Evolutionary conservation across 2,113 vertebrate species (phyloP).

Genomic region (Nipponia nippon): DNA sequence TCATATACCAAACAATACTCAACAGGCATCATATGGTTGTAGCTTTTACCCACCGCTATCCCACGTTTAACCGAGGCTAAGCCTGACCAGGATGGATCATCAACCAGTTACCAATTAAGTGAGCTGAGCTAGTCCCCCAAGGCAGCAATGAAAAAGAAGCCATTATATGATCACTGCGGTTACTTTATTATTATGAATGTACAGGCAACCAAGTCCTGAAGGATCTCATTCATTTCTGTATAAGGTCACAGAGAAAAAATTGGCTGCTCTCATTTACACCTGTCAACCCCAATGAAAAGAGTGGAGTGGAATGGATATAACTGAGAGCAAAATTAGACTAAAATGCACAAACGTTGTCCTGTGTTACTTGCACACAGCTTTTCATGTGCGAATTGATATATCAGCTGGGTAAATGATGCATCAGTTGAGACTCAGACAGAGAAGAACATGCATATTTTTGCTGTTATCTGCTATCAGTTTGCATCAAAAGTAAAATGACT

Average conservation of each 20-base stretch:
- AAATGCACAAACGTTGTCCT: neutral
- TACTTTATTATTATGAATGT: neutral
- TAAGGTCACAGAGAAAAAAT: slow-evolving; percentile 1
- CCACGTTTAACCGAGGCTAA: neutral
- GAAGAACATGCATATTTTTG: neutral
- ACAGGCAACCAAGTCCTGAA: neutral
- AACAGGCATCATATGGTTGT: neutral
- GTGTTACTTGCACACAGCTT: neutral
- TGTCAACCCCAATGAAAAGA: neutral
- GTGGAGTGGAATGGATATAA: neutral
- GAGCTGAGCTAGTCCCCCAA: neutral
- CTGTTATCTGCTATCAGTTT: neutral
- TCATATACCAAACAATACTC: neutral
- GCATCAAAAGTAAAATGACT: neutral
- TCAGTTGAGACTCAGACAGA: neutral
- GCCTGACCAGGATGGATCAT: neutral
- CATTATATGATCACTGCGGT: neutral
- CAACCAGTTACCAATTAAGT: neutral
- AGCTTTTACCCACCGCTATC: neutral
- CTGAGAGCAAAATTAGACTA: neutral
- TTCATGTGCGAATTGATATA: neutral
- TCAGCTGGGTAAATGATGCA: neutral
- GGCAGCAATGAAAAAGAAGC: neutral
- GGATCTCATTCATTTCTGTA: neutral
- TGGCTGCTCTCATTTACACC: neutral